Percentiles rank a stretch among this genome's conserved stretches.
Conservation (phyloP, 1,140 invertebrate genomes). For the Epicauta chinensis region DNA sequence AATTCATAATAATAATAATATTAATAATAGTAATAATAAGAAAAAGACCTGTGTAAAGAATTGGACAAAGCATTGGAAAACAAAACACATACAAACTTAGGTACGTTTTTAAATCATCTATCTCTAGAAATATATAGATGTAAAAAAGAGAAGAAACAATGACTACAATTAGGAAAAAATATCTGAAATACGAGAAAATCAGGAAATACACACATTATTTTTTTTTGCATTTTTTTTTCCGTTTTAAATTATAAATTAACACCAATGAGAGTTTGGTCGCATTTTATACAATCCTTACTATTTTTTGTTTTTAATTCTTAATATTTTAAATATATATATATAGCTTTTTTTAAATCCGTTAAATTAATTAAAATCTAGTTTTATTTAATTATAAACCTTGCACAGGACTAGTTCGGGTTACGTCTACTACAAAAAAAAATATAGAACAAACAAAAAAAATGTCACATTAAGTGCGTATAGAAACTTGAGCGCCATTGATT, state of each 20-base stretch:
- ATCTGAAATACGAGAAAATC: slow-evolving; percentile 35
- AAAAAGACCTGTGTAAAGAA: slow-evolving; percentile 15
- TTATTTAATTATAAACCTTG: slow-evolving; percentile 34
- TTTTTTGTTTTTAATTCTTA: slow-evolving; percentile 17
- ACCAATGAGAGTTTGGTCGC: slow-evolving; percentile 36
- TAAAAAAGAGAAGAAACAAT: slow-evolving; percentile 26
- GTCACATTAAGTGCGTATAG: slow-evolving; percentile 37
- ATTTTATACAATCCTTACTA: slow-evolving; percentile 21
- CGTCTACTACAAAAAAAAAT: too few species aligned
- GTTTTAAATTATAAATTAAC: slow-evolving; percentile 21
- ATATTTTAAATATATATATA: slow-evolving; percentile 19
- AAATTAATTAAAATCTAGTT: not conserved
- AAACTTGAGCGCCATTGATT: slow-evolving; percentile 33
- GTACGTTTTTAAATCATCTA: slow-evolving; percentile 37
- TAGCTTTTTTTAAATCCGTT: slow-evolving; percentile 15
- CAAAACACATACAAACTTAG: slow-evolving; percentile 34
- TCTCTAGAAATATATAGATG: too few species aligned
- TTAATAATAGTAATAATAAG: too few species aligned
- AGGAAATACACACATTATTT: slow-evolving; percentile 24
- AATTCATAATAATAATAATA: too few species aligned
- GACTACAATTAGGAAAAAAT: slow-evolving; percentile 35
- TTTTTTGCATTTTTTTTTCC: slow-evolving; percentile 5
- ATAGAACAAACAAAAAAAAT: slow-evolving; percentile 23
- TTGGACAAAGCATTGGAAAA: slow-evolving; percentile 22
- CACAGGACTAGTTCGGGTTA: slow-evolving; percentile 39